A percentile compares a stretch with the other conserved stretches of the same genome.
phyloP scores from a whole-genome alignment of 2,113 vertebrate species.

The Austrofundulus limnaeus region DNA sequence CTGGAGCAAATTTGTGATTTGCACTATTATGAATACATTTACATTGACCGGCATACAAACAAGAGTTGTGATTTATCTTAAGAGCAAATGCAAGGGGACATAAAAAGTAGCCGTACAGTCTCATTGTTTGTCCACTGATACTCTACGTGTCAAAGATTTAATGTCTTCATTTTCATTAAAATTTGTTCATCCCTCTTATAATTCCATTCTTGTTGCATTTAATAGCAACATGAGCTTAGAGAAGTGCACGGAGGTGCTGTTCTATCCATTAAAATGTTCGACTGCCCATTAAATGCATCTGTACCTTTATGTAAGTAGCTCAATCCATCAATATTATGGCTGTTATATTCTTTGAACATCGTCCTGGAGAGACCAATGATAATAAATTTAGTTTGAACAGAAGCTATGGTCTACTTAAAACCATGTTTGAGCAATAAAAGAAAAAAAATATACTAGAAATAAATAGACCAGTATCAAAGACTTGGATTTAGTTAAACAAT shows the following conservation, averaged over 20 bases:
- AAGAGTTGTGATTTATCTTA: neutral
- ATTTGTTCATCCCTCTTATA: slow-evolving; percentile 44
- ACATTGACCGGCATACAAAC: neutral
- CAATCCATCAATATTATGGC: slow-evolving; percentile 67
- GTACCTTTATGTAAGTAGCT: slow-evolving; percentile 62
- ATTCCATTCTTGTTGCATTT: slow-evolving; percentile 53
- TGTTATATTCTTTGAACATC: slow-evolving; percentile 37
- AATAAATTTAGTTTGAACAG: slow-evolving; percentile 37
- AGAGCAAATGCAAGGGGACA: neutral
- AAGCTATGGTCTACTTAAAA: slow-evolving; percentile 36
- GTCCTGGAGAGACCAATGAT: slow-evolving; percentile 28
- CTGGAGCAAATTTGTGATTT: neutral
- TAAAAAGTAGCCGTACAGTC: neutral
- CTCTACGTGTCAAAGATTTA: slow-evolving; percentile 21
- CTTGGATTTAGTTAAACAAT: neutral
- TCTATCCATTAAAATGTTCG: slow-evolving; percentile 67
- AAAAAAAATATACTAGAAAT: neutral
- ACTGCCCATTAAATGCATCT: slow-evolving; percentile 64
- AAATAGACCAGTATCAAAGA: neutral
- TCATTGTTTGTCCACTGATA: slow-evolving; percentile 25
- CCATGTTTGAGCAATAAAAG: slow-evolving; percentile 28
- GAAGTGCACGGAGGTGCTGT: slow-evolving; percentile 49
- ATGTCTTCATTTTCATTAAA: slow-evolving; percentile 24
- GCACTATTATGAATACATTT: slow-evolving; percentile 7
- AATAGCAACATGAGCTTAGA: slow-evolving; percentile 41